These are phyloP conservation scores for Scortum barcoo DNA, from an alignment of 2,113 vertebrate species.

Conservation along the genomic window DNA sequence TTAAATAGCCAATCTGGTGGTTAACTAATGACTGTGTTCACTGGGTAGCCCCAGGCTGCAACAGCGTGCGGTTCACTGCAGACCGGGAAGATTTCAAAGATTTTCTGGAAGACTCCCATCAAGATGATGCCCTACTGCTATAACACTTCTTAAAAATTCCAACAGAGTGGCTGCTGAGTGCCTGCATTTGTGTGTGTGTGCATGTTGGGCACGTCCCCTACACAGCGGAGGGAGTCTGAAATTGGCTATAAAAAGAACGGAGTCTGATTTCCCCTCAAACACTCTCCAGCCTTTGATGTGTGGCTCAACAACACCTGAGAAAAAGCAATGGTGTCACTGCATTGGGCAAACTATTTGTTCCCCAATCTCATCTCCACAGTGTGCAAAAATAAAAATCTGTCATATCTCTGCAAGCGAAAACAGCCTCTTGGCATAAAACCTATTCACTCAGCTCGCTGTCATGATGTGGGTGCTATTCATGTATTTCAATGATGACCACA, in stretches of 20 bases:
- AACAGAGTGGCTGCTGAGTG: conserved; percentile 43
- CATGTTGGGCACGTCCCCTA: conserved; percentile 44
- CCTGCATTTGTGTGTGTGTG: conserved; percentile 8
- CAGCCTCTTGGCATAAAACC: conserved; percentile 33
- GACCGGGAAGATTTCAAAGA: conserved; percentile 69
- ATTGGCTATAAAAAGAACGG: conserved; percentile 77
- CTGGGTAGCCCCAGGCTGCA: conserved; percentile 65
- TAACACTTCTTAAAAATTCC: conserved; percentile 57
- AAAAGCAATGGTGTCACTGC: conserved; percentile 55
- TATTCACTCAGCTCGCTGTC: conserved; percentile 45
- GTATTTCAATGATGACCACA: conserved; percentile 35
- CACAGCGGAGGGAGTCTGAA: conserved; percentile 63
- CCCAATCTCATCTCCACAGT: conserved; percentile 56
- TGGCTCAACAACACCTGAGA: conserved; percentile 69
- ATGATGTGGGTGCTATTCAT: conserved; percentile 32
- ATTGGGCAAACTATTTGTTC: conserved; percentile 39
- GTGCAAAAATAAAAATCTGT: conserved; percentile 65
- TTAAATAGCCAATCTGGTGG: conserved; percentile 84
- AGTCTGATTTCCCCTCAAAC: conserved; percentile 75
- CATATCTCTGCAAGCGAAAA: conserved; percentile 47
- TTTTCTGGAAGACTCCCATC: conserved; percentile 70
- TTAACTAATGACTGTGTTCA: conserved; percentile 82
- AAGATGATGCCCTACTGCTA: conserved; percentile 64
- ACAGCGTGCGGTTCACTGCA: conserved; percentile 62
- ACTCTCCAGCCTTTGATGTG: conserved; percentile 66